phyloP scores from a whole-genome alignment of 2,113 vertebrate species.

The Ophthalmolycus amberensis region DNA sequence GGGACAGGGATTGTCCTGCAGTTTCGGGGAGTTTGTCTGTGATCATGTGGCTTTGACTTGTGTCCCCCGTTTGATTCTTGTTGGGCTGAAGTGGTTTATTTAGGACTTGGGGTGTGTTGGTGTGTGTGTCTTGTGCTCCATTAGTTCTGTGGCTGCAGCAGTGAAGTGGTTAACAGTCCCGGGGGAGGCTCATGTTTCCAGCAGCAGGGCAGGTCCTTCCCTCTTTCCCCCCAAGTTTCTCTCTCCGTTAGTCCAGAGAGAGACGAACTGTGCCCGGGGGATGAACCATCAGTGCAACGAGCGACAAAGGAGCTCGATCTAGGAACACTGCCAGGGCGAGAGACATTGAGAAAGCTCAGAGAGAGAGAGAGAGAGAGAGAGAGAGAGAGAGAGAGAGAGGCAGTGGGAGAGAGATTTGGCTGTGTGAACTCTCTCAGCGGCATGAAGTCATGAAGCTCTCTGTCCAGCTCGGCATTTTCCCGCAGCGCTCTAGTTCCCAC shows the following conservation, averaged over 20 bases:
- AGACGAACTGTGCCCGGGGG: slow-evolving; percentile 63
- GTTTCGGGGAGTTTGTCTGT: slow-evolving; percentile 45
- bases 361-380: slow-evolving; percentile 23
- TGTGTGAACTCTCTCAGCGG: slow-evolving; percentile 58
- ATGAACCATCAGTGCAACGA: slow-evolving; percentile 68
- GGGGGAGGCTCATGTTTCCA: slow-evolving; percentile 76
- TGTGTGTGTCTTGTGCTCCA: slow-evolving; percentile 49
- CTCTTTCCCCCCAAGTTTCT: slow-evolving; percentile 24
- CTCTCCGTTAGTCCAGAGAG: slow-evolving; percentile 59
- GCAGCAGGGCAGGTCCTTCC: slow-evolving; percentile 64
- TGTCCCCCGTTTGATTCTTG: slow-evolving; percentile 56
- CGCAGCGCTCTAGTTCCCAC: slow-evolving; percentile 71
- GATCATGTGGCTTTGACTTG: slow-evolving; percentile 68
- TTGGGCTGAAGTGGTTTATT: slow-evolving; percentile 60
- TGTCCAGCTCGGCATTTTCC: slow-evolving; percentile 71
- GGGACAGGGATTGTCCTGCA: slow-evolving; percentile 52
- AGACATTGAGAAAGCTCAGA: slow-evolving; percentile 25
- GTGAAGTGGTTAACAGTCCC: slow-evolving; percentile 79
- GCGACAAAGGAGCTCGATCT: slow-evolving; percentile 68
- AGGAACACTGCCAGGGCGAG: slow-evolving; percentile 60
- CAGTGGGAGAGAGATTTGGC: slow-evolving; percentile 44
- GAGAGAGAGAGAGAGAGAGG: no score
- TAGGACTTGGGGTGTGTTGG: slow-evolving; percentile 51
- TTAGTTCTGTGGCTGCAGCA: slow-evolving; percentile 72
- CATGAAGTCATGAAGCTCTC: slow-evolving; percentile 80